These are phyloP conservation scores for Bergia puertoricense DNA, from an alignment of 92 coral and sea anemone genomes.

Conservation along the genomic window DNA sequence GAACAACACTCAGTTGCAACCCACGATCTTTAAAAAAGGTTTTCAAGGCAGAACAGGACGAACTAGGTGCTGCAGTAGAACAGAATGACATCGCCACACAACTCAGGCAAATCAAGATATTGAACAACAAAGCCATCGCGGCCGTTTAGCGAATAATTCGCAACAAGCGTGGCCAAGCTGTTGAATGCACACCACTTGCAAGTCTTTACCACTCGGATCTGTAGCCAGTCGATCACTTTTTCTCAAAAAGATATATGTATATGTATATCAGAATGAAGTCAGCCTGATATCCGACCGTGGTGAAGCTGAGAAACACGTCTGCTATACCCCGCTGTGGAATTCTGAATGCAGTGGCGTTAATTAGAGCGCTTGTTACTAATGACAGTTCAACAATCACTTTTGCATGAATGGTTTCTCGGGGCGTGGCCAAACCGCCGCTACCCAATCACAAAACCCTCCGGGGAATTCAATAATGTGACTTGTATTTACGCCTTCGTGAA, in stretches of 20 bases:
- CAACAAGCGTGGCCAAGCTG: constrained; percentile 9
- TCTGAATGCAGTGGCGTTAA: constrained; percentile 35
- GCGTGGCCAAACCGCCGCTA: constrained; percentile 22
- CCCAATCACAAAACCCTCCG: constrained; percentile 30
- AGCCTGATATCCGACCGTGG: constrained; percentile 1
- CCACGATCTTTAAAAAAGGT: constrained; percentile 32
- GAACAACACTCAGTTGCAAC: constrained; percentile 29
- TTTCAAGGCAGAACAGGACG: constrained; percentile 27
- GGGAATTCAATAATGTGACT: constrained; percentile 24
- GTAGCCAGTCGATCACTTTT: not conserved
- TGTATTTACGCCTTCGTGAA: not conserved
- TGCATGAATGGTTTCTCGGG: constrained; percentile 11
- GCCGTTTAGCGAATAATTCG: constrained; percentile 22
- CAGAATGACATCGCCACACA: not conserved
- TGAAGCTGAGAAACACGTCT: constrained; percentile 3
- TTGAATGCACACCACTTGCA: not conserved
- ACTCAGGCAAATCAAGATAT: constrained; percentile 12
- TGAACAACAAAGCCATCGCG: constrained; percentile 41
- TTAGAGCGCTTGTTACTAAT: constrained; percentile 21
- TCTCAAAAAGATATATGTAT: not conserved
- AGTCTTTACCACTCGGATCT: not conserved
- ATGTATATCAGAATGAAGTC: constrained; percentile 2
- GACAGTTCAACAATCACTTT: constrained; percentile 33
- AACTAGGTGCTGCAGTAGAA: constrained; percentile 2
- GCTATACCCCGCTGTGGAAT: constrained; percentile 29